Percentiles rank a stretch among this genome's conserved stretches.
These are phyloP conservation scores for Agonopterix arenella DNA, from an alignment of 2,888 invertebrate genomes.

Conservation along the genomic window DNA sequence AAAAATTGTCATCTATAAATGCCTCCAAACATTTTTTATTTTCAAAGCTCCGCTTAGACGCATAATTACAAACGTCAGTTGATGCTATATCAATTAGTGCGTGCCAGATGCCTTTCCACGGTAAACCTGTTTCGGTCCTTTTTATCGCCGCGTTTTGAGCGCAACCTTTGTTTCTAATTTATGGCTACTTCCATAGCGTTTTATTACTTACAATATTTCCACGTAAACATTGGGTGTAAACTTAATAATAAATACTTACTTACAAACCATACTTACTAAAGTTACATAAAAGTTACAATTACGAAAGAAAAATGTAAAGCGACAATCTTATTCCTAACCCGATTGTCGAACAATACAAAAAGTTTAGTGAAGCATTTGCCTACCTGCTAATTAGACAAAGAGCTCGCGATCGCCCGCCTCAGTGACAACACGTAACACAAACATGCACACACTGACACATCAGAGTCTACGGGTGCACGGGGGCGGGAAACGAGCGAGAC, in stretches of 20 bases:
- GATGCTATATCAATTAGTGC: constrained; percentile 66
- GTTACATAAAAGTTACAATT: constrained; percentile 31
- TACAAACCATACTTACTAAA: not conserved
- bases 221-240: not conserved
- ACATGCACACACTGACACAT: constrained; percentile 60
- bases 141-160: constrained; percentile 38
- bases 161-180: constrained; percentile 49
- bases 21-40: constrained; percentile 4
- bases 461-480: constrained; percentile 25
- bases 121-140: constrained; percentile 63
- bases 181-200: constrained; percentile 20
- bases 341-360: constrained; percentile 32
- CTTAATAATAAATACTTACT: not conserved
- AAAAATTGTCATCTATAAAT: constrained; percentile 3
- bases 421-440: constrained; percentile 57
- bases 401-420: constrained; percentile 54
- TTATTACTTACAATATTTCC: constrained; percentile 1
- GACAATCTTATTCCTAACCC: constrained; percentile 23
- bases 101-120: constrained; percentile 64
- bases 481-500: constrained; percentile 34
- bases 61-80: constrained; percentile 51
- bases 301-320: constrained; percentile 28
- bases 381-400: constrained; percentile 74
- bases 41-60: constrained; percentile 17
- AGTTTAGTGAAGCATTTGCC: constrained; percentile 53